These are phyloP conservation scores for Cromileptes altivelis DNA, from an alignment of 2,113 vertebrate genomes.

Conservation along the genomic window DNA sequence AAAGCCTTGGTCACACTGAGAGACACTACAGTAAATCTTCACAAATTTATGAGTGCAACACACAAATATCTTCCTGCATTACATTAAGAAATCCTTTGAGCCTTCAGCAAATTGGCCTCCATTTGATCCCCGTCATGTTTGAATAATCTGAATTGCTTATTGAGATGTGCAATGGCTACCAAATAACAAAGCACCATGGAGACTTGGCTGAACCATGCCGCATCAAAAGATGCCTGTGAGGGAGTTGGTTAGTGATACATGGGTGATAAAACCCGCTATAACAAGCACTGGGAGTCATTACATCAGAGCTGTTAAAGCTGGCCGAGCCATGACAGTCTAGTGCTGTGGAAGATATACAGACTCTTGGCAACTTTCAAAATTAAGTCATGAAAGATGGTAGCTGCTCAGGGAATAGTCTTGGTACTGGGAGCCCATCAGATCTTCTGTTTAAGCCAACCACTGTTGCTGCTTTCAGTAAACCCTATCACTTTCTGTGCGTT, in stretches of 20 bases:
- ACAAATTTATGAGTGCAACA: not conserved
- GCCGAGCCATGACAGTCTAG: not conserved
- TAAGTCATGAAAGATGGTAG: not conserved
- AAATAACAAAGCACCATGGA: constrained; percentile 22
- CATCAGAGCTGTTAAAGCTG: constrained; percentile 31
- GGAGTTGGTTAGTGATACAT: constrained; percentile 47
- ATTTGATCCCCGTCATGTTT: not conserved
- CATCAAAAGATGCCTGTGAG: constrained; percentile 39
- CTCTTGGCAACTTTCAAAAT: constrained; percentile 11
- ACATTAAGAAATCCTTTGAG: not conserved
- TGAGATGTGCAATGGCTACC: constrained; percentile 22
- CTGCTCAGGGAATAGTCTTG: not conserved
- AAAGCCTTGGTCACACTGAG: not conserved
- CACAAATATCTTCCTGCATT: not conserved
- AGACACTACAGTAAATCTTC: not conserved
- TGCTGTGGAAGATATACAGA: not conserved
- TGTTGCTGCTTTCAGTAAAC: no score
- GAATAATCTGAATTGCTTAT: constrained; percentile 20
- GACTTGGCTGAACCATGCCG: constrained; percentile 13
- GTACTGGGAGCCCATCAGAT: not conserved
- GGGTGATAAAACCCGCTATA: constrained; percentile 43
- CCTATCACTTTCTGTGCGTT: no score
- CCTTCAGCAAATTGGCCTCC: not conserved
- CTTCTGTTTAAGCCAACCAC: no score
- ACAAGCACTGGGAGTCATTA: constrained; percentile 32